phyloP scores from a whole-genome alignment of 2,113 vertebrate species.

The Micromys minutus region DNA sequence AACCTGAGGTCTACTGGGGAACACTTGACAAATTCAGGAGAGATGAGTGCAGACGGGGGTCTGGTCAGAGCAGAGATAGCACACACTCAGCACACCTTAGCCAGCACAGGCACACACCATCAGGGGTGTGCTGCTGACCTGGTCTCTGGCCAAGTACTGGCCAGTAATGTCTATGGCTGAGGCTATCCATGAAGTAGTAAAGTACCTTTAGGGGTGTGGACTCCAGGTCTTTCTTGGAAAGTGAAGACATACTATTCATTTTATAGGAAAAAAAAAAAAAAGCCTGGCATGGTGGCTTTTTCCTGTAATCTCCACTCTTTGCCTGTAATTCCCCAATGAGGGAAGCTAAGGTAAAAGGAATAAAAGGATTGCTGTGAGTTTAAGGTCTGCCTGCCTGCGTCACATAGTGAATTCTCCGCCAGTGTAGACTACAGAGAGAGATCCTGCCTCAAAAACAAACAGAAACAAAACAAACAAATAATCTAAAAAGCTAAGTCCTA shows the following conservation, averaged over 20 bases:
- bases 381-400: not conserved
- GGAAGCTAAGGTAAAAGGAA: not conserved
- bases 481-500: not conserved
- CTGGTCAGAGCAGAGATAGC: not conserved
- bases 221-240: not conserved
- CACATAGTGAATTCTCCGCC: not conserved
- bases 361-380: not conserved
- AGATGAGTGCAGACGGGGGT: not conserved
- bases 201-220: not conserved
- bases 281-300: not conserved
- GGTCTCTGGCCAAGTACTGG: not conserved
- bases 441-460: not conserved
- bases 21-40: not conserved
- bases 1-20: not conserved
- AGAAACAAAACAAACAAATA: not conserved
- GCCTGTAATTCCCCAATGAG: not conserved
- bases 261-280: slow-evolving; percentile 17
- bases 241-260: not conserved
- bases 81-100: not conserved
- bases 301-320: not conserved
- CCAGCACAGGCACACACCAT: not conserved
- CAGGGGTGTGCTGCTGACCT: not conserved
- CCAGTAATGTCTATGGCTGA: not conserved
- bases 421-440: not conserved
- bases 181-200: not conserved